Conservation (phyloP, 2,113 vertebrate species). For the Fregetta grallaria region DNA sequence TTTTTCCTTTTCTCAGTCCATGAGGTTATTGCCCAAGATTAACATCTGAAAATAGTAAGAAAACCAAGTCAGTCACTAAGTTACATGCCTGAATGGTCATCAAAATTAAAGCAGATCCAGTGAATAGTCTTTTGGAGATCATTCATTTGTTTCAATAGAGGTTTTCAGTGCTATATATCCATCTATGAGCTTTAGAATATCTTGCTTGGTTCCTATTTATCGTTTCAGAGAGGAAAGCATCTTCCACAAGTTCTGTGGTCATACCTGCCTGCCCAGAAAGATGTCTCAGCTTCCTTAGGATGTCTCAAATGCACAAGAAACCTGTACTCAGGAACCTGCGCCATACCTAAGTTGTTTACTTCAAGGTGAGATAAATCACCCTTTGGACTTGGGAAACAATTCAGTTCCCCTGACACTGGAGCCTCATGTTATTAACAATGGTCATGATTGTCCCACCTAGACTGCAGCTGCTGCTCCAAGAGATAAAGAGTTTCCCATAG, state of each 20-base stretch:
- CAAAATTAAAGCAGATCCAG: background rate
- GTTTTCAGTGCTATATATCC: background rate
- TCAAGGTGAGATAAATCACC: background rate
- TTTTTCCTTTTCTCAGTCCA: background rate
- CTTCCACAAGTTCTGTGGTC: background rate
- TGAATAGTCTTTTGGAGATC: background rate
- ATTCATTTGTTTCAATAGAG: background rate
- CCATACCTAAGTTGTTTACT: background rate
- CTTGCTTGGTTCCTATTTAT: background rate
- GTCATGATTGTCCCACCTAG: background rate
- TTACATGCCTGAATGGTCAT: background rate
- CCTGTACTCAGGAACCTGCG: background rate
- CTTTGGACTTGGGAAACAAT: background rate
- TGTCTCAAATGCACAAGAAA: background rate
- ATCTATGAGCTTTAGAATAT: background rate
- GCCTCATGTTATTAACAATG: background rate
- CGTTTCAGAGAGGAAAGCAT: background rate
- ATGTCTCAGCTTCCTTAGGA: background rate
- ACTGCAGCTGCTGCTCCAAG: background rate
- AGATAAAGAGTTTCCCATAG: background rate
- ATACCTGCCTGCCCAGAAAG: background rate
- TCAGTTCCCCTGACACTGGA: background rate
- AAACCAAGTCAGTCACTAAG: accelerated
- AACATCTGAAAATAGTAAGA: background rate
- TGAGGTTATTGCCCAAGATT: background rate